Base-by-base conservation (phyloP, 1,140 invertebrate species). In the Drosophila parabipectinata region DNA sequence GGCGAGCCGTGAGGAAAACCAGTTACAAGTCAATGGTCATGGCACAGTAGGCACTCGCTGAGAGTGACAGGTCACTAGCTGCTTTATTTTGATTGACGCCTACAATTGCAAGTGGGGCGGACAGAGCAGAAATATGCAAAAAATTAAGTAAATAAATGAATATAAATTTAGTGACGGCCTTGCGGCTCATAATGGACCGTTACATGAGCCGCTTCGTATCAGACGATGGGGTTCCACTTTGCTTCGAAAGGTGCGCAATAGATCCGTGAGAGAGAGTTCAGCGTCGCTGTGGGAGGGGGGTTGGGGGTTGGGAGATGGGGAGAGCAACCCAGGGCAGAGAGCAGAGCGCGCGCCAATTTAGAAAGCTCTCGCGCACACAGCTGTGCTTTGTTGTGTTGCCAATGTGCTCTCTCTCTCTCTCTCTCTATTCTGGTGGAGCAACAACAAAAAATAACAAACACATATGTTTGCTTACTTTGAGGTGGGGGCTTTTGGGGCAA, bases 21-120 rank as follows among this genome's bases (percentile, higher is more conserved):
- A 85, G 81, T 84, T 84, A 85, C 85, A 85, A 84, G 81, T 84
- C 81, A 84, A 85, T 79, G 81, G 81, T 84, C 80, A 84, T 84
- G 76, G 12, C 72, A 84, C 81, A 84, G 81, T 84, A 45, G 57
- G 61, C 30, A 59, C 77, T 18, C 72, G 61, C 58, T 85, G 77
- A 34, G 51, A 41, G 21, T 51, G 73, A 79, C 81, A 39, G 53
- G 51, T 72, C 57, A 30, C 52, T 24, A 44, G 1, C 10, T 10
- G 14, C 9, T 53, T 6, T 18, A 66, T 79, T 71, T 53, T 71
- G 62, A 79, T 71, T 78, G 75, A 52, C 79, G 50, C 47, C 14
- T 14, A 51, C 37, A 74, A 50, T 50, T 69, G 55, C 47, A 50
- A 59, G 21, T 47, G 32, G 62, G 41, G 8, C 26, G 21, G 8